Conservation (phyloP, 2,888 invertebrate species). For the Epistrophe grossulariae region DNA sequence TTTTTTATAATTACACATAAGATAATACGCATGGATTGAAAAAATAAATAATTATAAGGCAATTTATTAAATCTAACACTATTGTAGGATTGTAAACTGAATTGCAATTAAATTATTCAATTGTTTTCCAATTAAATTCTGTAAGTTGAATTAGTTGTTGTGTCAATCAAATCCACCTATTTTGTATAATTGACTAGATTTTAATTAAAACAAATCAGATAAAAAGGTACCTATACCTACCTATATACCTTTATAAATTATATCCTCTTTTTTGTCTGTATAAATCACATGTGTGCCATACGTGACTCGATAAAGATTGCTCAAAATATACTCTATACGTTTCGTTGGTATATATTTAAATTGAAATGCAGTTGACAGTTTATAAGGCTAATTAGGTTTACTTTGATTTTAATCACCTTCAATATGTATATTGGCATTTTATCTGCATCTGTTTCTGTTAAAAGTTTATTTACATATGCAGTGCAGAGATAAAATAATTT, state of each 20-base stretch:
- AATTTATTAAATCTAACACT: background rate
- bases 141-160: slow-evolving; percentile 47
- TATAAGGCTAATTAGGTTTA: slow-evolving; percentile 24
- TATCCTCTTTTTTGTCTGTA: background rate
- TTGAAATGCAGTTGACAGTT: slow-evolving; percentile 31
- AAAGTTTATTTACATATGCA: background rate
- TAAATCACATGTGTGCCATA: background rate
- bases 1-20: too few species aligned
- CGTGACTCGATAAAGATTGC: slow-evolving; percentile 11
- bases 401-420: slow-evolving; percentile 11
- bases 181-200: slow-evolving; percentile 9
- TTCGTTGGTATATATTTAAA: background rate
- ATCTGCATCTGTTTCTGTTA: background rate
- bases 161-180: slow-evolving; percentile 62
- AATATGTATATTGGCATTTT: background rate
- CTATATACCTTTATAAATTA: too few species aligned
- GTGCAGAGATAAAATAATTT: background rate
- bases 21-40: background rate
- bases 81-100: background rate
- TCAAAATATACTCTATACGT: background rate
- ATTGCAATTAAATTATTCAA: slow-evolving; percentile 46
- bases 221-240: background rate
- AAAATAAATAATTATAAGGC: slow-evolving; percentile 1
- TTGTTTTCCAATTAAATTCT: slow-evolving; percentile 60
- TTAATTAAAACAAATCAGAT: slow-evolving; percentile 13